A percentile compares a stretch with the other conserved stretches of the same genome.
Conservation (phyloP, 2,113 vertebrate genomes). For the Micronycteris hirsuta region DNA sequence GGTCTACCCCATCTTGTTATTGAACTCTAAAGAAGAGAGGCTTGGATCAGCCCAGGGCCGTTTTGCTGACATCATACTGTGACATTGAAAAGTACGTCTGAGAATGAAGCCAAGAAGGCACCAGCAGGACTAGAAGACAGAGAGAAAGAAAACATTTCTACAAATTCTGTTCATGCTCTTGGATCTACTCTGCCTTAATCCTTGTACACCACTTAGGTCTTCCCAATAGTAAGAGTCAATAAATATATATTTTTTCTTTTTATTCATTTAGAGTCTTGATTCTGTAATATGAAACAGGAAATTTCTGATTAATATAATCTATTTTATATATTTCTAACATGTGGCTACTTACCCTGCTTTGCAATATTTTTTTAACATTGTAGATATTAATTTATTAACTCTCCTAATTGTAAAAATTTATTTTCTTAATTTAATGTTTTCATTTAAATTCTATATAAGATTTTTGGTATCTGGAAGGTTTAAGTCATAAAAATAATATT, state of each 20-base stretch:
- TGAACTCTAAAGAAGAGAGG: not conserved
- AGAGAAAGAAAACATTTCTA: not conserved
- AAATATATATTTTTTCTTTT: not conserved
- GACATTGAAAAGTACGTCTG: not conserved
- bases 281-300: not conserved
- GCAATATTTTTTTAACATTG: not conserved
- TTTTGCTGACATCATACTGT: not conserved
- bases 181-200: not conserved
- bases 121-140: too few relatives aligned
- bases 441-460: not conserved
- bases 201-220: not conserved
- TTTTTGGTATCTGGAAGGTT: not conserved
- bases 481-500: not conserved
- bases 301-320: not conserved
- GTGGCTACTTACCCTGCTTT: not conserved
- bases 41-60: not conserved
- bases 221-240: not conserved
- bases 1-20: not conserved
- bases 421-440: not conserved
- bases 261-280: not conserved
- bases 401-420: not conserved
- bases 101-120: not conserved
- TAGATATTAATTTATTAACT: not conserved
- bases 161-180: not conserved
- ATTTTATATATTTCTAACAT: not conserved